A percentile compares a stretch with the other conserved stretches of the same genome.
Conservation (phyloP, 92 coral and sea anemone species). For the Nematostella vectensis region DNA sequence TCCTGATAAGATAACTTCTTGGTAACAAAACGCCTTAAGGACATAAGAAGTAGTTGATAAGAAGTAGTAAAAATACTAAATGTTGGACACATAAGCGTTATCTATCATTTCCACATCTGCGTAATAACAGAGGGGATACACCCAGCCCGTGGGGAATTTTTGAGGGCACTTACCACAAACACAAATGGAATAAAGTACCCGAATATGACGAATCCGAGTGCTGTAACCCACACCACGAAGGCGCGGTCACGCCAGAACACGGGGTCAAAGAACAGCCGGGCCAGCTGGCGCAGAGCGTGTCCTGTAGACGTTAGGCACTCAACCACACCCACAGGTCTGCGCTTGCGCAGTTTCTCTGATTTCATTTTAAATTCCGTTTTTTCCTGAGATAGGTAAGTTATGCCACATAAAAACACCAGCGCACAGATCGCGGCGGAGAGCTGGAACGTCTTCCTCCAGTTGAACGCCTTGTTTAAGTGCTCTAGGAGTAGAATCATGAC, state of each 20-base stretch:
- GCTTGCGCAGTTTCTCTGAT: background rate
- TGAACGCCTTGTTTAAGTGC: slow-evolving; percentile 21
- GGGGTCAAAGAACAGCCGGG: slow-evolving; percentile 35
- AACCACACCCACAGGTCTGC: background rate
- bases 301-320: background rate
- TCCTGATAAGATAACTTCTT: too few relatives aligned
- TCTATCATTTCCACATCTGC: too few relatives aligned
- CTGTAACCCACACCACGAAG: slow-evolving; percentile 52
- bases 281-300: background rate
- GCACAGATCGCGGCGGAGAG: slow-evolving; percentile 10
- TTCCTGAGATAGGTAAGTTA: slow-evolving; percentile 19
- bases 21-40: too few relatives aligned
- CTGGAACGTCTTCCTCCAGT: slow-evolving; percentile 37
- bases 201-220: slow-evolving; percentile 52
- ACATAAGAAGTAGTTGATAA: too few relatives aligned
- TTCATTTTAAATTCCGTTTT: background rate
- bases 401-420: slow-evolving; percentile 24
- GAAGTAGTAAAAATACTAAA: too few relatives aligned
- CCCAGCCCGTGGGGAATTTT: too few relatives aligned
- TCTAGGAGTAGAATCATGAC: slow-evolving; percentile 27
- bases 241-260: slow-evolving; percentile 48
- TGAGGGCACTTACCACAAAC: slow-evolving; percentile 48
- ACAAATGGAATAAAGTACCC: slow-evolving; percentile 73
- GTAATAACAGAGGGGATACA: too few relatives aligned
- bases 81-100: too few relatives aligned